Evolutionary conservation across 1,140 invertebrate genomes (phyloP).

Genomic region (Triops cancriformis): DNA sequence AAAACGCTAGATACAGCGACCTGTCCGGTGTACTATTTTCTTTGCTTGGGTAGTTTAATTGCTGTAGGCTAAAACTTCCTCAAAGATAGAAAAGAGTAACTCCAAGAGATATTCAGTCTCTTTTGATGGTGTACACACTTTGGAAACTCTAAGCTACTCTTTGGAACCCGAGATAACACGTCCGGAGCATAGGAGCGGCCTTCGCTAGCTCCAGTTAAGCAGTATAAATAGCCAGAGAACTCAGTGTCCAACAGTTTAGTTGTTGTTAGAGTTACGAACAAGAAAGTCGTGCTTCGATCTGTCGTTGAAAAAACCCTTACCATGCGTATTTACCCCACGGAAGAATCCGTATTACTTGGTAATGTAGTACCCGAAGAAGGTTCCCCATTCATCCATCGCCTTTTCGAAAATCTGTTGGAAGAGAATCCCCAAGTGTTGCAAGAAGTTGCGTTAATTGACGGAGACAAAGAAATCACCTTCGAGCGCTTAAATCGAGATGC

Average conservation of each 20-base stretch:
- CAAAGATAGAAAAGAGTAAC: neutral
- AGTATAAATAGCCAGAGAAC: neutral
- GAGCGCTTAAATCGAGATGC: slow-evolving; percentile 49
- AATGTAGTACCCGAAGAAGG: neutral
- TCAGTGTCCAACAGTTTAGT: neutral
- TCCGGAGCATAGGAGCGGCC: neutral
- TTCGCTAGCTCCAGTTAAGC: neutral
- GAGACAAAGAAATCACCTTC: slow-evolving; percentile 44
- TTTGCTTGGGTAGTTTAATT: no score
- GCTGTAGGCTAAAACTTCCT: no score
- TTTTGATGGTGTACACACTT: neutral
- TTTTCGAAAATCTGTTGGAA: neutral
- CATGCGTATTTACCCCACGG: neutral
- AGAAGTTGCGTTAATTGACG: neutral
- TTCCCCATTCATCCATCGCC: neutral
- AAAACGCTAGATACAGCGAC: no score
- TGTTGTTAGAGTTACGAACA: neutral
- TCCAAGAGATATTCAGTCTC: neutral
- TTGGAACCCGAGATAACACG: neutral
- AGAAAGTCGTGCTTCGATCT: neutral
- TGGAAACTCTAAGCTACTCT: neutral
- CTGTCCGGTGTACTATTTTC: no score
- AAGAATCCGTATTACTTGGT: neutral
- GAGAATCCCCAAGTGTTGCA: neutral
- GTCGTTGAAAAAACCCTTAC: neutral